phyloP scores from a whole-genome alignment of 2,797 vertebrate species.

The Falco peregrinus region DNA sequence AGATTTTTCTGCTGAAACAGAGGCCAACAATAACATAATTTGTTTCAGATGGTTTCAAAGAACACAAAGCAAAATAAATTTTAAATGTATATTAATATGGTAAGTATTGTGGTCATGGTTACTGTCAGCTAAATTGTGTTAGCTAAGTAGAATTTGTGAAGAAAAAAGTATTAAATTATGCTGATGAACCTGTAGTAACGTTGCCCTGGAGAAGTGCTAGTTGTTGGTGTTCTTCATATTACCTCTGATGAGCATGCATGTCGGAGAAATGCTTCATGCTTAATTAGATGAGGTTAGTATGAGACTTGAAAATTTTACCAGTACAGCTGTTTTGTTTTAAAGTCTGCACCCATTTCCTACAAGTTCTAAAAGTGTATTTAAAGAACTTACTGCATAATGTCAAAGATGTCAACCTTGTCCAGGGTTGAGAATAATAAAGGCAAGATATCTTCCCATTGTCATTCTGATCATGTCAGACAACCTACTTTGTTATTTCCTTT shows the following conservation, averaged over 20 bases:
- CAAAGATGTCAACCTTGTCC: neutral
- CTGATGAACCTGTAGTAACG: neutral
- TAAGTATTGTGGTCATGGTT: neutral
- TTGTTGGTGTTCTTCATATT: neutral
- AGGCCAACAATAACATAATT: neutral
- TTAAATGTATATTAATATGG: neutral
- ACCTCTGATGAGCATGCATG: neutral
- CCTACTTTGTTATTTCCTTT: neutral
- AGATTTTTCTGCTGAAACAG: neutral
- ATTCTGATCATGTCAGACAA: neutral
- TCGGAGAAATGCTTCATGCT: neutral
- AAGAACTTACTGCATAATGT: neutral
- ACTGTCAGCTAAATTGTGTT: neutral
- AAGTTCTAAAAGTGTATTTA: neutral
- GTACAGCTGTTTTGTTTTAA: neutral
- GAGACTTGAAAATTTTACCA: neutral
- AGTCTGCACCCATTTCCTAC: neutral
- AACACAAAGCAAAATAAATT: neutral
- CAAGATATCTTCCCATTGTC: neutral
- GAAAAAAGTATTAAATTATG: neutral
- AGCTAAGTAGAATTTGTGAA: neutral
- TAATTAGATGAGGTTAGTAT: neutral
- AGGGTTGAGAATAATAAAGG: neutral
- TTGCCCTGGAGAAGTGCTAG: neutral
- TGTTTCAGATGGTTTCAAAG: neutral